Conservation (phyloP, 92 coral and sea anemone genomes). For the Isaurus tuberculatus region DNA sequence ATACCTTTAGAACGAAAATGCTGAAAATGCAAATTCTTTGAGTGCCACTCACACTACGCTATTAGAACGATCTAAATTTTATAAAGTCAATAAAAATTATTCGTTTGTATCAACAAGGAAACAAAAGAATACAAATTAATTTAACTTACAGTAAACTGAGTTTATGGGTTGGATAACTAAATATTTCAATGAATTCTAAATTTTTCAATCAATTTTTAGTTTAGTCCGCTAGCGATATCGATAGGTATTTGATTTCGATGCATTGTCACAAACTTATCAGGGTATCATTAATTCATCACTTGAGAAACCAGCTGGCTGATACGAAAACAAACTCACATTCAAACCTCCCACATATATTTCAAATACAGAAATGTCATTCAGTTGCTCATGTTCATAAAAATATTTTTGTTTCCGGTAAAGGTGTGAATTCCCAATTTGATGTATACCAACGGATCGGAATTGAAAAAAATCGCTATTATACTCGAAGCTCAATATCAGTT, state of each 20-base stretch:
- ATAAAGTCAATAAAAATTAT: neutral
- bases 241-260: neutral
- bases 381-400: neutral
- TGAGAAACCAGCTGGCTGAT: neutral
- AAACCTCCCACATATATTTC: neutral
- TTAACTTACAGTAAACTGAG: too few species aligned
- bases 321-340: neutral
- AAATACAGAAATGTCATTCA: neutral
- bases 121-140: too few species aligned
- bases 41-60: neutral
- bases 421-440: neutral
- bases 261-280: constrained; percentile 8
- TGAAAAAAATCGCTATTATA: neutral
- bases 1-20: neutral
- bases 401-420: neutral
- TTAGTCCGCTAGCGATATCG: too few species aligned
- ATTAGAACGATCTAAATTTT: neutral
- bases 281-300: constrained; percentile 32
- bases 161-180: neutral
- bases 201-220: neutral
- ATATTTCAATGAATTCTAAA: neutral
- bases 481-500: neutral
- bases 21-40: neutral
- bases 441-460: neutral
- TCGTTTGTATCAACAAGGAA: too few species aligned